These are phyloP conservation scores for Lithophane leautieri DNA, from an alignment of 2,888 invertebrate genomes.

Conservation along the genomic window DNA sequence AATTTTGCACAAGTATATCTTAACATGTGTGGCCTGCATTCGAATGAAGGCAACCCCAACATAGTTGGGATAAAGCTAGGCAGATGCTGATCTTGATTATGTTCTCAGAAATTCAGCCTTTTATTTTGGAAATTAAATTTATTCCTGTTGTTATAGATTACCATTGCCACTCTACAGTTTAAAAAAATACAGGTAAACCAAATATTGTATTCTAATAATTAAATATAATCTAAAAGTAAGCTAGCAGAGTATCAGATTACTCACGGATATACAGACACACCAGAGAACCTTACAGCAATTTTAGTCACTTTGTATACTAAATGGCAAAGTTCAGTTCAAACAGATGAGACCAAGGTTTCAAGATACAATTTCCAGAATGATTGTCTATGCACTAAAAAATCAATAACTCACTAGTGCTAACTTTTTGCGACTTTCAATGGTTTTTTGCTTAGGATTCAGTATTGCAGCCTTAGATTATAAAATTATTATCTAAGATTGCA, in stretches of 20 bases:
- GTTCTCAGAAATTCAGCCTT: not conserved
- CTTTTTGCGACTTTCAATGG: too few relatives aligned
- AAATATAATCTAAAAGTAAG: too few relatives aligned
- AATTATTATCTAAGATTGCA: too few relatives aligned
- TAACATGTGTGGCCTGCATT: too few relatives aligned
- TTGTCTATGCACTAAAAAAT: constrained; percentile 12
- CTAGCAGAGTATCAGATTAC: not conserved
- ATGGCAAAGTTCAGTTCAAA: not conserved
- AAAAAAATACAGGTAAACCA: not conserved
- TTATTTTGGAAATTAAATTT: too few relatives aligned
- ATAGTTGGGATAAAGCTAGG: not conserved
- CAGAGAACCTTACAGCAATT: not conserved
- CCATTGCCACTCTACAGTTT: not conserved
- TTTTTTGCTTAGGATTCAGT: not conserved
- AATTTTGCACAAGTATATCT: too few relatives aligned
- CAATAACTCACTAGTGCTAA: not conserved
- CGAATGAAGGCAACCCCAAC: not conserved
- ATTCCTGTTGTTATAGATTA: not conserved
- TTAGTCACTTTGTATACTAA: not conserved
- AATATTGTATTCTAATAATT: not conserved
- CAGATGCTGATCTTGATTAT: not conserved
- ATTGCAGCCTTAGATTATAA: too few relatives aligned
- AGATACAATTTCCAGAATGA: constrained; percentile 1
- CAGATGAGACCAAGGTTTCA: constrained; percentile 1
- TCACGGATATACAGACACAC: not conserved